A percentile compares a stretch with the other conserved stretches of the same genome.
Conservation (phyloP, 2,797 vertebrate genomes). For the Sciurus carolinensis region DNA sequence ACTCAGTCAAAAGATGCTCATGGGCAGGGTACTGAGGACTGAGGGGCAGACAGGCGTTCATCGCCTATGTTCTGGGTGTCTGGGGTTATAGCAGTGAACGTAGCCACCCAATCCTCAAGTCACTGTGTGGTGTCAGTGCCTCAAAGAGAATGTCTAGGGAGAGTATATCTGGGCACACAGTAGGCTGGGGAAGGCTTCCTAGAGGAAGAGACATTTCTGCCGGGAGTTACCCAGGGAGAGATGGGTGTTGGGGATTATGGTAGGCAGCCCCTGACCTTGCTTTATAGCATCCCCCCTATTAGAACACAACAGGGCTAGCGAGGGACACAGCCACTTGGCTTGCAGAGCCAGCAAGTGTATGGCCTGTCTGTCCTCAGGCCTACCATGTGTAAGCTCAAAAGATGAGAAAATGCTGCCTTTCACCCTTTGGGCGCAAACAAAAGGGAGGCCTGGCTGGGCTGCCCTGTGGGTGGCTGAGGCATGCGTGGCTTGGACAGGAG, state of each 20-base stretch:
- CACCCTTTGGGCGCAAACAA: not conserved
- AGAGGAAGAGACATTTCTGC: not conserved
- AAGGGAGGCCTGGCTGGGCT: not conserved
- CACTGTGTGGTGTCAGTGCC: not conserved
- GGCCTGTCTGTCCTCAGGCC: not conserved
- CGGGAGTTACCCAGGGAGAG: not conserved
- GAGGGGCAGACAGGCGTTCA: not conserved
- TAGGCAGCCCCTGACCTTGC: not conserved
- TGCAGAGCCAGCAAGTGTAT: not conserved
- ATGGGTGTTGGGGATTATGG: not conserved
- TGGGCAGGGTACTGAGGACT: not conserved
- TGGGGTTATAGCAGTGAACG: not conserved
- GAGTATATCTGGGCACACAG: not conserved
- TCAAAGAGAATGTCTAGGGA: not conserved
- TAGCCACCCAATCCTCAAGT: not conserved
- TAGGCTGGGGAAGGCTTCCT: not conserved
- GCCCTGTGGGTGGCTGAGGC: not conserved
- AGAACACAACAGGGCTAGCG: not conserved
- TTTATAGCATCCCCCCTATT: not conserved
- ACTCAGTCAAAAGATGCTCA: not conserved
- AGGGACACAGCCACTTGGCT: not conserved
- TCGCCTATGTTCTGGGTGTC: not conserved
- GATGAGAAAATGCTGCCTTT: not conserved
- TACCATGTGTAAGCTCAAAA: not conserved
- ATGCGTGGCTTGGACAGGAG: not conserved